A percentile compares a stretch with the other conserved stretches of the same genome.
Evolutionary conservation across 2,797 vertebrate species (phyloP).

Genomic region (Oreonectes daqikongensis): DNA sequence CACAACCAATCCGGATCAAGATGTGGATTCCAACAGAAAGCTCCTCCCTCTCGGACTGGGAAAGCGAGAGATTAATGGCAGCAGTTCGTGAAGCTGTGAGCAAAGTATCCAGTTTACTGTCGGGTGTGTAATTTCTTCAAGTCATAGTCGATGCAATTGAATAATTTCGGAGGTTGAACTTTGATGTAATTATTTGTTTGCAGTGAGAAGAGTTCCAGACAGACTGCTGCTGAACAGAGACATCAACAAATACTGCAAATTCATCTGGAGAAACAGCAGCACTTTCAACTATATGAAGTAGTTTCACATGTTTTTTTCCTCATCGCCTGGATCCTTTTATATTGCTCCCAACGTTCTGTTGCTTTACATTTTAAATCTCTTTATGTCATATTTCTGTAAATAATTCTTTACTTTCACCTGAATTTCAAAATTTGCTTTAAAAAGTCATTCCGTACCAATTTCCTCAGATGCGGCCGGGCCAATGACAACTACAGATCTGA

Average conservation of each 20-base stretch:
- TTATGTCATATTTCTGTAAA: neutral
- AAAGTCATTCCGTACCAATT: conserved; percentile 1
- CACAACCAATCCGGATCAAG: conserved; percentile 78
- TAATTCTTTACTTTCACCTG: neutral
- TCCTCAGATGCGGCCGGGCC: conserved; percentile 78
- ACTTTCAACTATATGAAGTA: conserved; percentile 79
- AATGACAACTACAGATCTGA: conserved; percentile 77
- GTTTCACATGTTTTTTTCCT: conserved; percentile 12
- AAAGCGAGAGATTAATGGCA: conserved; percentile 60
- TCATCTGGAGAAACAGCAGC: conserved; percentile 80
- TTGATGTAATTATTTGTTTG: neutral
- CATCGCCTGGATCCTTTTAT: neutral
- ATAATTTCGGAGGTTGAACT: no score
- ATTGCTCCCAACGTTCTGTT: no score
- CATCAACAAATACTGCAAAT: conserved; percentile 80
- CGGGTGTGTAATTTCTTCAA: conserved; percentile 37
- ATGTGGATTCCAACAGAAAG: conserved; percentile 69
- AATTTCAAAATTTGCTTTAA: neutral
- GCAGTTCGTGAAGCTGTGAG: conserved; percentile 73
- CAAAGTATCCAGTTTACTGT: conserved; percentile 65
- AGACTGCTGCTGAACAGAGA: conserved; percentile 80
- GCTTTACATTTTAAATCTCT: neutral
- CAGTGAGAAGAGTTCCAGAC: conserved; percentile 71
- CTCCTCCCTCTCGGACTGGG: conserved; percentile 54
- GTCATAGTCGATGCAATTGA: no score